Base-by-base conservation (phyloP, 2,888 invertebrate species). In the Leptinotarsa haldemani region DNA sequence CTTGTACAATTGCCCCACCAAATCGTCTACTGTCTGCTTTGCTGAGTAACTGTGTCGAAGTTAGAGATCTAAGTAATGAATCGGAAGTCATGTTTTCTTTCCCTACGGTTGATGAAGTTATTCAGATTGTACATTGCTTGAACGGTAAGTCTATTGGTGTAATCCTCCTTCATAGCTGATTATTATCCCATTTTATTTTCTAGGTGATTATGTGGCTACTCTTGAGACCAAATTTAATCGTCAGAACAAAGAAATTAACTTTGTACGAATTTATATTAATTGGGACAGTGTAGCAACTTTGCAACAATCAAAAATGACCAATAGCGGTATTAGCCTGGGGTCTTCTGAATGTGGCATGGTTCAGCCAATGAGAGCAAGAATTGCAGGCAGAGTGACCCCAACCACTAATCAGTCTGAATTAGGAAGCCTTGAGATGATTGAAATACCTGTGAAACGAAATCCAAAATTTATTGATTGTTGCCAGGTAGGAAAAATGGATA, bases 341-440 rank as follows among this genome's bases (percentile, higher is more conserved):
- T 83, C 84, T 4, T 85, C 87, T 1, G 87, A 88, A 77, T 88
- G 87, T 79, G 87, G 87, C 64, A 89, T 86, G 84, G 89, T 87
- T 53, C 90, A 90, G 72, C 89, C 91, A 0, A 91, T 92, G 90
- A 87, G 92, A 73, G 93, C 93, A 20, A 88, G 94, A 69, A 94
- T 94, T 73, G 94, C 94, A 3, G 94, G 94, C 1, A 88, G 93
- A 81, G 93, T 93, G 0, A 94, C 94, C 15, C 94, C 94, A 0
- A 93, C 93, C 67, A 90, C 90, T 13, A 91, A 91, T 78, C 89
- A 92, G 74, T 89, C 91, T 0, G 90, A 91, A 79, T 89, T 91
- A 73, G 87, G 88, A 22, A 90, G 88, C 78, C 88, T 93, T 69
- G 93, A 94, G 86, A 93, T 94, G 88, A 93, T 94, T 76, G 94